phyloP scores from a whole-genome alignment of 2,888 invertebrate genomes.

The Papilio demoleus region DNA sequence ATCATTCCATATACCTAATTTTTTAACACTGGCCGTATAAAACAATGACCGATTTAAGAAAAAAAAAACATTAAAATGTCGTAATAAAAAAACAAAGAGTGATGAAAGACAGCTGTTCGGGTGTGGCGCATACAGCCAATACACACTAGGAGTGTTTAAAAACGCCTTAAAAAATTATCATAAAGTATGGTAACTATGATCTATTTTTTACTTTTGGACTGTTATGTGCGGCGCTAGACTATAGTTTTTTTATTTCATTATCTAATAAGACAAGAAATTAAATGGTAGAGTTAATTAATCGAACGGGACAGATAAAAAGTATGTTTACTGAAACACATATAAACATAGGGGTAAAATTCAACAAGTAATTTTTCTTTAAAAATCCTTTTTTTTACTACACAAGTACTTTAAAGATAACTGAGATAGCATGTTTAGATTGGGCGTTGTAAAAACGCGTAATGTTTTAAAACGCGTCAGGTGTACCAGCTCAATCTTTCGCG shows the following conservation, averaged over 20 bases:
- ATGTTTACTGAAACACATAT: too few species aligned
- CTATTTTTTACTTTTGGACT: background rate
- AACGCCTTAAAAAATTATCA: background rate
- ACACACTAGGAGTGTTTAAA: constrained; percentile 8
- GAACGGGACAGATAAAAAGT: too few species aligned
- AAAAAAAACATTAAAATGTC: constrained; percentile 9
- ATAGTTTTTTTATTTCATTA: background rate
- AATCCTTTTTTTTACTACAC: too few species aligned
- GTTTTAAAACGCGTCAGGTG: background rate
- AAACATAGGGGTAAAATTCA: too few species aligned
- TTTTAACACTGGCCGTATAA: constrained; percentile 24
- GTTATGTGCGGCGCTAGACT: background rate
- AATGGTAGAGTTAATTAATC: background rate
- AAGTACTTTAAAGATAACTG: too few species aligned
- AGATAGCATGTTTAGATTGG: background rate
- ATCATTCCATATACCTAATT: background rate
- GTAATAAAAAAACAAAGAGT: constrained; percentile 20
- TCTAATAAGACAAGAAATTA: background rate
- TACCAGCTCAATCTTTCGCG: background rate
- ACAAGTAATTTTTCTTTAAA: too few species aligned
- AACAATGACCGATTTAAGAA: constrained; percentile 10
- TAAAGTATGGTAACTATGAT: too few species aligned
- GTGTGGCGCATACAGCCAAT: constrained; percentile 4
- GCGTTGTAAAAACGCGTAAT: background rate
- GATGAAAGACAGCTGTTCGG: background rate